Percentiles rank a stretch among this genome's conserved stretches.
phyloP scores from a whole-genome alignment of 2,888 invertebrate genomes.

The Aleiodes alternator region DNA sequence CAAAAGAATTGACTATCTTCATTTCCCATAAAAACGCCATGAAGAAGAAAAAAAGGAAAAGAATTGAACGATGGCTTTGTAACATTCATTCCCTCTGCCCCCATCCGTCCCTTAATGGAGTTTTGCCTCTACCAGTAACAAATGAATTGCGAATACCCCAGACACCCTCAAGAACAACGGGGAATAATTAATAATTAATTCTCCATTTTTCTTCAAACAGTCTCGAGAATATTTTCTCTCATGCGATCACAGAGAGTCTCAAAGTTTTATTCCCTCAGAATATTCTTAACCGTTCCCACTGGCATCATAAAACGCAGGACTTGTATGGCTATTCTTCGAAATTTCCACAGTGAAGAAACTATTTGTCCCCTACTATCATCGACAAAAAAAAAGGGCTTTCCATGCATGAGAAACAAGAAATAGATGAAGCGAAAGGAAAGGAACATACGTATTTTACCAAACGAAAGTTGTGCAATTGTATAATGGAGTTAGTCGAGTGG shows the following conservation, averaged over 20 bases:
- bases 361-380: slow-evolving; percentile 2
- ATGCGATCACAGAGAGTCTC: neutral
- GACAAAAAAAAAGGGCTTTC: neutral
- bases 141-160: slow-evolving; percentile 9
- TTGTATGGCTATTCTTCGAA: neutral
- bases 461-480: slow-evolving; percentile 44
- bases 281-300: slow-evolving; percentile 10
- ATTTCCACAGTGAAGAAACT: neutral
- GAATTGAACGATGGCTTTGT: neutral
- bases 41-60: neutral
- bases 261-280: neutral
- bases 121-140: neutral
- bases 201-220: neutral
- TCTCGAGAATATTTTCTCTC: neutral
- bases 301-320: slow-evolving; percentile 29
- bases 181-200: slow-evolving; percentile 42
- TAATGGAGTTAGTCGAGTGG: slow-evolving; percentile 50
- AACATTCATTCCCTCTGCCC: neutral
- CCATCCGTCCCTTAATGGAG: neutral
- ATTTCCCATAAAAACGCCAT: no score
- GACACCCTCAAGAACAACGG: slow-evolving; percentile 15
- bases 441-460: slow-evolving; percentile 20
- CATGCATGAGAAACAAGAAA: slow-evolving; percentile 8
- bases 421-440: slow-evolving; percentile 14
- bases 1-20: neutral